Evolutionary conservation across 30 jellyfish, hydroid and myxozoan species (phyloP), one percentile per base, ranked within the genome.

Genomic region (Nemopilema nomurai): DNA sequence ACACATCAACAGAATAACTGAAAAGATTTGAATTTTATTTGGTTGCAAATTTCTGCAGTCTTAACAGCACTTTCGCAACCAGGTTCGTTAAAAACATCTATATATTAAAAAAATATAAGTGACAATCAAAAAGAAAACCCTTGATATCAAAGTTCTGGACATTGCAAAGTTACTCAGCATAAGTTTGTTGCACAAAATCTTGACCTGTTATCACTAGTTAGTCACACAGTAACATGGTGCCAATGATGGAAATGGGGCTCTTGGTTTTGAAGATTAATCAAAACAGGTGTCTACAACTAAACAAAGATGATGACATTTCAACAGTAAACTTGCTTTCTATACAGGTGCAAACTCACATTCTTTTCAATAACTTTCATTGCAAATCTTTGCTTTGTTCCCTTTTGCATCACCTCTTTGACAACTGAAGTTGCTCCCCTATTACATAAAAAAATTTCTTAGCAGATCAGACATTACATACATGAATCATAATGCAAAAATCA

Each of bases 381-480:
- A 87, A 62, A 92, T 21, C 77, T 73, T 50, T 83, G 88, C 73
- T 92, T 87, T 80, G 98, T 92, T 50, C 98, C 98, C 84, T 92
- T 92, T 53, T 92, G 98, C 63, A 83, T 86, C 30, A 92, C 97
- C 50, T 83, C 83, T 63, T 92, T 87, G 29, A 92, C 98, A 68
- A 87, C 96, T 8, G 98, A 92, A 1, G 98, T 92, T 76, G 98
- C 98, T 23, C 98, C 98, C 53, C 98, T 92, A 32, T 25, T 69
- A 81, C 63, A 57, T 62, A 72, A 16, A 80, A 51, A 28, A 41
- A 3, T 6, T 41, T 41, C 57, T 3, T 41, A 41, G 6, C 28
- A 51, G 9, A 21, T 27, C 33, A 27, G 1, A 41, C 0, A 22
- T 21, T 69, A 19, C n/a, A 0, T 0, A 25, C 1, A 4, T 21